These are phyloP conservation scores for Epinotia nisella DNA, from an alignment of 2,888 invertebrate species.

Conservation along the genomic window DNA sequence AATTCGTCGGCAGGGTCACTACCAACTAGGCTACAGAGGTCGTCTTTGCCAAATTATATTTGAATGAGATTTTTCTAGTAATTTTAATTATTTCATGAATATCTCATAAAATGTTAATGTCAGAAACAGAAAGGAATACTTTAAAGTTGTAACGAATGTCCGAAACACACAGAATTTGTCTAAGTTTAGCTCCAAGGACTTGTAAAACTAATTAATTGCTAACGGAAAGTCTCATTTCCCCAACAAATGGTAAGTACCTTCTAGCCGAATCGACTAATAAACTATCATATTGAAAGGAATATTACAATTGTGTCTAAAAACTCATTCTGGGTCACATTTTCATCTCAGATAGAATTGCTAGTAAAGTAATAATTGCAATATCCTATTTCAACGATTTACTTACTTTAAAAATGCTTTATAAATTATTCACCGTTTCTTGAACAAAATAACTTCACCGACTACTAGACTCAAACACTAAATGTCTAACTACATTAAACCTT, in stretches of 20 bases:
- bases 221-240: not conserved
- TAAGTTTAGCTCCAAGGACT: not conserved
- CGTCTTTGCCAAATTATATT: too few species aligned
- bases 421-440: not conserved
- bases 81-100: too few species aligned
- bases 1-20: too few species aligned
- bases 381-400: not conserved
- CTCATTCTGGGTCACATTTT: not conserved
- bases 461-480: not conserved
- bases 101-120: too few species aligned
- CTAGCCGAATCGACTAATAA: not conserved
- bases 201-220: not conserved
- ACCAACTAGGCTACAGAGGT: too few species aligned
- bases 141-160: too few species aligned
- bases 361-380: not conserved
- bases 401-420: not conserved
- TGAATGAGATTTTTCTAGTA: too few species aligned
- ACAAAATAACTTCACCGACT: not conserved
- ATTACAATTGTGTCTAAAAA: constrained; percentile 4
- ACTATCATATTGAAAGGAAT: not conserved
- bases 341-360: not conserved
- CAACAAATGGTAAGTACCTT: constrained; percentile 3
- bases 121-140: too few species aligned
- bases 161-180: not conserved
- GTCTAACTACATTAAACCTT: not conserved